phyloP scores from a whole-genome alignment of 2,797 vertebrate genomes.

The Notolepis coatsorum region DNA sequence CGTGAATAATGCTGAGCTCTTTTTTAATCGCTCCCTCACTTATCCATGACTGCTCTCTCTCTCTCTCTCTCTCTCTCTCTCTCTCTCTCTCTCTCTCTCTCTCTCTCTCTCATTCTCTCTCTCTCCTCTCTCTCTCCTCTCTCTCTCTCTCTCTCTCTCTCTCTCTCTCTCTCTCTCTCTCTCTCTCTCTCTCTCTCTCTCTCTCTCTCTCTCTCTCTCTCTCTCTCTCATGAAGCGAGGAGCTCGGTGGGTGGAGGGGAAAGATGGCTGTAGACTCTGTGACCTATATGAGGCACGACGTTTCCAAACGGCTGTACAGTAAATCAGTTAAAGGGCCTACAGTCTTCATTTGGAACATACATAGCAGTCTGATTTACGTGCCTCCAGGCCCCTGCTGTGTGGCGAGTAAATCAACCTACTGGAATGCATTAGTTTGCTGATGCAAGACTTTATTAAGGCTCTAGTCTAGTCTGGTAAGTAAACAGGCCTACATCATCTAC shows the following conservation, averaged over 20 bases:
- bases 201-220: conserved; percentile 9
- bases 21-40: conserved; percentile 38
- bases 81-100: not conserved
- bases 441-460: conserved; percentile 34
- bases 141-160: not conserved
- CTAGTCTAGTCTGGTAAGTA: conserved; percentile 33
- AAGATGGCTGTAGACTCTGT: conserved; percentile 54
- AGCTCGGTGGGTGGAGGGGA: conserved; percentile 58
- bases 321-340: conserved; percentile 42
- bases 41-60: not conserved
- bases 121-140: not conserved
- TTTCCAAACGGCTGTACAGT: conserved; percentile 30
- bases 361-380: conserved; percentile 40
- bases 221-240: conserved; percentile 6
- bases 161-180: conserved; percentile 53
- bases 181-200: not conserved
- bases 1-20: conserved; percentile 58
- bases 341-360: conserved; percentile 46
- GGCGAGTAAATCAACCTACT: conserved; percentile 27
- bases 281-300: conserved; percentile 58
- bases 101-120: not conserved
- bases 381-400: conserved; percentile 28
- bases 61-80: conserved; percentile 12
- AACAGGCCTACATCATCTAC: no score
- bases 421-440: conserved; percentile 49